These are phyloP conservation scores for Helicoverpa zea DNA, from an alignment of 1,140 invertebrate genomes.

Conservation along the genomic window DNA sequence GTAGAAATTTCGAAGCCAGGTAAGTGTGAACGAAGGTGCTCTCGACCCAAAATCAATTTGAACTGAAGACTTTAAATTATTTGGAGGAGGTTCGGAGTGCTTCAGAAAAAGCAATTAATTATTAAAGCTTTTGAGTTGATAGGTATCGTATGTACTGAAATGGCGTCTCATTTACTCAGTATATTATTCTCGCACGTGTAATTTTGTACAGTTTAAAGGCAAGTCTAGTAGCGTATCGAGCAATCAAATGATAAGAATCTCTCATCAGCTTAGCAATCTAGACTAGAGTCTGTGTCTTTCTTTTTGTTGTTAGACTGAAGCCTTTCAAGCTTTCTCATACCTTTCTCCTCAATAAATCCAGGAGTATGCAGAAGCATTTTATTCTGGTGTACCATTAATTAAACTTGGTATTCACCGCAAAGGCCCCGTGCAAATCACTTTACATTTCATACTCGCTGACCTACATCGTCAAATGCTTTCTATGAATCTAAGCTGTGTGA, in stretches of 20 bases:
- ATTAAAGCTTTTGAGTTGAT: background rate
- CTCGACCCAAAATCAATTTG: conserved; percentile 24
- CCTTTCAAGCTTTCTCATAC: background rate
- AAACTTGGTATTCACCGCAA: background rate
- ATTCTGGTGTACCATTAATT: conserved; percentile 27
- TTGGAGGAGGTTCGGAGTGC: background rate
- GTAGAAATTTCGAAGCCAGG: background rate
- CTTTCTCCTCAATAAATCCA: background rate
- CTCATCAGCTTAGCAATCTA: too few species aligned
- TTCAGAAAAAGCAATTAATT: background rate
- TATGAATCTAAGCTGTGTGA: background rate
- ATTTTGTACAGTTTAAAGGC: too few species aligned
- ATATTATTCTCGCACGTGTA: too few species aligned
- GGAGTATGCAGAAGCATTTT: conserved; percentile 10
- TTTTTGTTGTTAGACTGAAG: background rate
- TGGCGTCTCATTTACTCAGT: background rate
- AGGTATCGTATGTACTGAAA: background rate
- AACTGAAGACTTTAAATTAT: conserved; percentile 1
- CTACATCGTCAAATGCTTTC: background rate
- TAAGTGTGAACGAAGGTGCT: conserved; percentile 9
- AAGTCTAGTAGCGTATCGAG: too few species aligned
- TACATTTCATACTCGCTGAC: background rate
- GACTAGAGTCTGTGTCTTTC: background rate
- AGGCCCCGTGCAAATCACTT: conserved; percentile 13
- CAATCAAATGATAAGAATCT: too few species aligned